Conservation (phyloP, 2,888 invertebrate species). For the Rambutsinella grinnellia region DNA sequence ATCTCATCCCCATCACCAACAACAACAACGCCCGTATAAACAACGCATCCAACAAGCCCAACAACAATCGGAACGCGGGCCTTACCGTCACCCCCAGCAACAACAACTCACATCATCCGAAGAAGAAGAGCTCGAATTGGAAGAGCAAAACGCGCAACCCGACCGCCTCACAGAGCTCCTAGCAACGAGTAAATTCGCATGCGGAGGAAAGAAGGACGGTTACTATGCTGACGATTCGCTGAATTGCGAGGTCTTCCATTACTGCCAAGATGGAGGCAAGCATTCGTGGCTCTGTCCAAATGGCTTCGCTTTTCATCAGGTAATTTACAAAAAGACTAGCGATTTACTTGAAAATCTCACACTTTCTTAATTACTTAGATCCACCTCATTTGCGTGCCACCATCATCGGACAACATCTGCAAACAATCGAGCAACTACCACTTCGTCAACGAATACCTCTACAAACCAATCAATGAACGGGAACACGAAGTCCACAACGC, state of each 20-base stretch:
- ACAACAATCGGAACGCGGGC: not conserved
- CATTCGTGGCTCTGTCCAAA: slow-evolving; percentile 95
- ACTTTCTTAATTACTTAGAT: slow-evolving; percentile 73
- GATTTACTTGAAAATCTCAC: not conserved
- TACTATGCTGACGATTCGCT: slow-evolving; percentile 93
- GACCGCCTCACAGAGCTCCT: slow-evolving; percentile 84
- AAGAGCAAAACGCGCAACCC: slow-evolving; percentile 86
- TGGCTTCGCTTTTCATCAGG: slow-evolving; percentile 89
- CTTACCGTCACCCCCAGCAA: too few species aligned
- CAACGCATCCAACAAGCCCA: slow-evolving; percentile 24
- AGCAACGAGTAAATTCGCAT: slow-evolving; percentile 87
- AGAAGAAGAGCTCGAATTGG: slow-evolving; percentile 74
- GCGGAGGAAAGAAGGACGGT: slow-evolving; percentile 84
- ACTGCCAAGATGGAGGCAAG: slow-evolving; percentile 89
- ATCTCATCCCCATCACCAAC: too few species aligned
- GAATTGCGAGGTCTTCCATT: slow-evolving; percentile 92
- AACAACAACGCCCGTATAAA: slow-evolving; percentile 21
- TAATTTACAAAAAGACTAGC: slow-evolving; percentile 68
- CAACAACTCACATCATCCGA: slow-evolving; percentile 65
- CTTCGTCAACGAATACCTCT: slow-evolving; percentile 92
- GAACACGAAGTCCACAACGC: slow-evolving; percentile 71
- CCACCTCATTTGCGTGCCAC: slow-evolving; percentile 93
- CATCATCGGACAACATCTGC: slow-evolving; percentile 89
- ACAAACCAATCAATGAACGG: slow-evolving; percentile 87
- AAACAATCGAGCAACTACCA: slow-evolving; percentile 88